Evolutionary conservation across 1,140 invertebrate genomes (phyloP).

Genomic region (Doryteuthis pealeii): DNA sequence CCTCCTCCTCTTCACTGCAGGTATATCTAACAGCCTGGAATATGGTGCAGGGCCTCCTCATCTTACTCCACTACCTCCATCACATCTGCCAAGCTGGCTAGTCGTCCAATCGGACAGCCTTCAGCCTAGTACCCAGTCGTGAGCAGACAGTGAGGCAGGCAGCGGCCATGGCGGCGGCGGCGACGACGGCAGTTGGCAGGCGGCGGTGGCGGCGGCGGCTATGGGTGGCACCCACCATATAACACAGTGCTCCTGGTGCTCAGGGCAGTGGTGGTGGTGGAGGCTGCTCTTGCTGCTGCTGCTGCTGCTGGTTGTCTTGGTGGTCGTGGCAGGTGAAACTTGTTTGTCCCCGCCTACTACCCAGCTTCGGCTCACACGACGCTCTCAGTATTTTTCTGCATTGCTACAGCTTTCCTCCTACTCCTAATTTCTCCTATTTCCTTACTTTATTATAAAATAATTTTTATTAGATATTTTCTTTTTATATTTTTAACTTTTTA

Average conservation of each 20-base stretch:
- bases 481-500: no score
- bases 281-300: not conserved
- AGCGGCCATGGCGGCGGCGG: not conserved
- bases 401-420: constrained; percentile 6
- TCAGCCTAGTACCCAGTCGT: not conserved
- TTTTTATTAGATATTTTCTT: no score
- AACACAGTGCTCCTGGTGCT: not conserved
- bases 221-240: no score
- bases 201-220: not conserved
- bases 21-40: constrained; percentile 2
- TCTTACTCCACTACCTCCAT: not conserved
- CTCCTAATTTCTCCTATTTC: not conserved
- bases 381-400: not conserved
- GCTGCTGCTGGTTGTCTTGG: not conserved
- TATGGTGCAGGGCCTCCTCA: not conserved
- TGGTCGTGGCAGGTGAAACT: not conserved
- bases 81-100: constrained; percentile 4
- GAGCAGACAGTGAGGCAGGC: constrained; percentile 1
- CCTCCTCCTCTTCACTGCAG: constrained; percentile 8
- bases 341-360: no score
- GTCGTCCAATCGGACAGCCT: not conserved
- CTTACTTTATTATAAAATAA: no score
- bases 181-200: not conserved
- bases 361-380: no score
- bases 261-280: not conserved